Evolutionary conservation across 2,888 invertebrate species (phyloP).

Genomic region (Pandemis cinnamomeana): DNA sequence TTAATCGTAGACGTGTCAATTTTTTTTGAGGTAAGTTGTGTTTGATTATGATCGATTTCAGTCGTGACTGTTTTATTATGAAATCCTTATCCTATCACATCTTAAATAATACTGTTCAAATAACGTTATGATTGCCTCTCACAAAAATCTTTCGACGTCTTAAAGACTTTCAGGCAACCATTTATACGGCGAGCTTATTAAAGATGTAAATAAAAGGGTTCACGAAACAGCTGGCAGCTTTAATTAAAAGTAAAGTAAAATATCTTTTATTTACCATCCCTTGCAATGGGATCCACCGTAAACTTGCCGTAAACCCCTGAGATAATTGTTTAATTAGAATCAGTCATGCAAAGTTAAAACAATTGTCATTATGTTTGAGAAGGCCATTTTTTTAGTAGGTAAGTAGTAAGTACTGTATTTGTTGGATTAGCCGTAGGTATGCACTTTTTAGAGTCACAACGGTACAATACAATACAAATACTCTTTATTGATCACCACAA

Average conservation of each 20-base stretch:
- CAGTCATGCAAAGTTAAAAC: background rate
- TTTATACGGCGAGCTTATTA: slow-evolving; percentile 14
- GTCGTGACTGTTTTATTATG: background rate
- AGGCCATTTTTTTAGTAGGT: background rate
- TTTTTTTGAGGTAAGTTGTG: no score
- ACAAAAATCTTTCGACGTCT: background rate
- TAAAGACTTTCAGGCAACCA: background rate
- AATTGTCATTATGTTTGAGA: background rate
- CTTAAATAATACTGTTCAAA: background rate
- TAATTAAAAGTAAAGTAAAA: slow-evolving; percentile 29
- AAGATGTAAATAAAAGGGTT: slow-evolving; percentile 7
- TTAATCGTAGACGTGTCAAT: no score
- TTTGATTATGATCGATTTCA: no score
- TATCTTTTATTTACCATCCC: slow-evolving; percentile 20
- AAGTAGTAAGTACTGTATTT: no score
- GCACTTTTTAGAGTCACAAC: no score
- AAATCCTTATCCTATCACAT: background rate
- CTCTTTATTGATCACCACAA: no score
- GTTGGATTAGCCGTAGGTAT: no score
- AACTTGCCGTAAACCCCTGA: background rate
- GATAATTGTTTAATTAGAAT: slow-evolving; percentile 20
- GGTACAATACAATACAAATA: no score
- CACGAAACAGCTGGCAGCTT: slow-evolving; percentile 18
- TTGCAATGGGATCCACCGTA: background rate
- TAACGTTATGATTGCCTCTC: background rate